A percentile compares a stretch with the other conserved stretches of the same genome.
These are phyloP conservation scores for Drosophila nannoptera DNA, from an alignment of 1,140 invertebrate species.

Conservation along the genomic window DNA sequence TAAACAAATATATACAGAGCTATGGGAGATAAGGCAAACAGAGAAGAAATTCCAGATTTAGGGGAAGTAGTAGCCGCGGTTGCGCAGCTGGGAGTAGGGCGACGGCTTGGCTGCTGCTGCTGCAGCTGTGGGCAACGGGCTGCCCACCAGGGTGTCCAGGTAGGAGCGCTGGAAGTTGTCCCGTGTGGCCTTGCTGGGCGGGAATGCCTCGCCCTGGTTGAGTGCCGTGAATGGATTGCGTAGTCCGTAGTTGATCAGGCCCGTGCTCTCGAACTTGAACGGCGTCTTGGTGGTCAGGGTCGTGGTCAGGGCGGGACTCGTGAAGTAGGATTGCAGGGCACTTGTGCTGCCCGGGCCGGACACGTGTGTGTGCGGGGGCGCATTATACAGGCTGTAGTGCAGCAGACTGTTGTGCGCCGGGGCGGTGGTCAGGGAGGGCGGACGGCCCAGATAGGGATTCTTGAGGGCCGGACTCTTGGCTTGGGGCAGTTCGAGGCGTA, in stretches of 20 bases:
- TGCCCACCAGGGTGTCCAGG: conserved; percentile 58
- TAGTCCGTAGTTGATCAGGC: conserved; percentile 53
- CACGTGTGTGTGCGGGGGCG: conserved; percentile 23
- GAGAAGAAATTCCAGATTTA: conserved; percentile 1
- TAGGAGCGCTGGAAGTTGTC: conserved; percentile 62
- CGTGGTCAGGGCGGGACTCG: conserved; percentile 53
- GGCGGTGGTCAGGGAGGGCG: conserved; percentile 28
- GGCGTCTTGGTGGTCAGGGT: conserved; percentile 60
- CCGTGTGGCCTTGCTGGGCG: conserved; percentile 63
- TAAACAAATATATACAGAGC: conserved; percentile 30
- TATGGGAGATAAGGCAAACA: conserved; percentile 1
- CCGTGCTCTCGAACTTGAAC: conserved; percentile 61
- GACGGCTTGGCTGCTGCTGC: conserved; percentile 33
- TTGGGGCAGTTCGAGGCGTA: conserved; percentile 80
- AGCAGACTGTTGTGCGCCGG: conserved; percentile 56
- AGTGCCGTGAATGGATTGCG: conserved; percentile 73
- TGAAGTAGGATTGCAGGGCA: conserved; percentile 61
- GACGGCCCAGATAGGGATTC: conserved; percentile 32
- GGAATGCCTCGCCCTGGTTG: conserved; percentile 73
- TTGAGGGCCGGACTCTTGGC: conserved; percentile 1
- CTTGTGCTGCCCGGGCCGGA: conserved; percentile 36
- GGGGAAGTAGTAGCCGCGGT: conserved; percentile 62
- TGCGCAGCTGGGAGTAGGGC: conserved; percentile 30
- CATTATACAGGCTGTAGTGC: conserved; percentile 46
- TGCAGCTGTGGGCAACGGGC: conserved; percentile 7